These are phyloP conservation scores for Eonycteris spelaea DNA, from an alignment of 2,113 vertebrate genomes.

Conservation along the genomic window DNA sequence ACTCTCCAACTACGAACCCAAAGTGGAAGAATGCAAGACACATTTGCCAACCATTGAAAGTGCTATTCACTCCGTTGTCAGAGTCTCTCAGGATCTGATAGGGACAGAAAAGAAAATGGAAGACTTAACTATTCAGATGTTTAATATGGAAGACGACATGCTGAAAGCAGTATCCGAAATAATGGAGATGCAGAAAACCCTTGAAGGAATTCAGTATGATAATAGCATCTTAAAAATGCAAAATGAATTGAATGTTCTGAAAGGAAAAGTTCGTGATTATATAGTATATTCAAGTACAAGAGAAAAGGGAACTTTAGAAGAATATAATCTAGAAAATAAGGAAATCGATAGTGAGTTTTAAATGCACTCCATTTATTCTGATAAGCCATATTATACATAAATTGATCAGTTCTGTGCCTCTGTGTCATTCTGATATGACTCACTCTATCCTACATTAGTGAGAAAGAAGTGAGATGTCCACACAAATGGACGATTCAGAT, in stretches of 20 bases:
- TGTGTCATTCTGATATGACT: background rate
- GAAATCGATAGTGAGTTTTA: conserved; percentile 50
- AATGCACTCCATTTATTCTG: conserved; percentile 6
- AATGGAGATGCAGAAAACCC: conserved; percentile 81
- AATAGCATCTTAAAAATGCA: conserved; percentile 83
- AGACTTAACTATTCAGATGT: conserved; percentile 87
- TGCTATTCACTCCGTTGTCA: conserved; percentile 89
- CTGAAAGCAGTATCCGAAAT: conserved; percentile 86
- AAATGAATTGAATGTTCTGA: conserved; percentile 79
- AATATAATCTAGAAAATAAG: conserved; percentile 68
- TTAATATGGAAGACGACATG: conserved; percentile 88
- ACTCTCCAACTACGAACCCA: conserved; percentile 84
- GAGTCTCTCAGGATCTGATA: conserved; percentile 85
- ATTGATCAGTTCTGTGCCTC: background rate
- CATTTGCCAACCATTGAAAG: conserved; percentile 89
- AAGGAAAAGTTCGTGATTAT: conserved; percentile 79
- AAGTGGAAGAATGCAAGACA: conserved; percentile 85
- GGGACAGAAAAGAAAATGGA: conserved; percentile 86
- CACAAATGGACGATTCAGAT: background rate
- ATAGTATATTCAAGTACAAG: conserved; percentile 71
- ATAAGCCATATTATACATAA: background rate
- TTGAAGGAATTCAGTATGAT: conserved; percentile 86
- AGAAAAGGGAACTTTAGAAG: conserved; percentile 62
- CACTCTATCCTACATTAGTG: background rate
- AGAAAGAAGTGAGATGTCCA: background rate